Percentiles rank a stretch among this genome's conserved stretches.
Evolutionary conservation across 1,140 invertebrate species (phyloP).

Genomic region (Bombus cullumanus): DNA sequence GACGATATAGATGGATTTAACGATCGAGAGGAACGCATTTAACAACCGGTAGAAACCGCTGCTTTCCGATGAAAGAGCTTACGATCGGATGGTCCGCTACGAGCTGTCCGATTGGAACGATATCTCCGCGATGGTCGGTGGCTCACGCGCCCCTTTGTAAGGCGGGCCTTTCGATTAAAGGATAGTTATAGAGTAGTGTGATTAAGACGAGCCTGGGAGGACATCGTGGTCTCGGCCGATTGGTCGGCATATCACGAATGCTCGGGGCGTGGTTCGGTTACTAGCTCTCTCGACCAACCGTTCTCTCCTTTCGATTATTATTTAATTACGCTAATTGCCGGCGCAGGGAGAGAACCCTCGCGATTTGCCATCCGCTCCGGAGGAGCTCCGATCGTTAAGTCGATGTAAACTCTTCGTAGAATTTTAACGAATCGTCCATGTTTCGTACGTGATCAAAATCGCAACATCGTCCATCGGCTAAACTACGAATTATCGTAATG

Average conservation of each 20-base stretch:
- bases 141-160: not conserved
- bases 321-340: constrained; percentile 75
- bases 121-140: not conserved
- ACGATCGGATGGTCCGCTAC: not conserved
- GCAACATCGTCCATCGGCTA: no score
- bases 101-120: not conserved
- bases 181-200: constrained; percentile 44
- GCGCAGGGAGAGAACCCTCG: constrained; percentile 13
- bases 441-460: constrained; percentile 34
- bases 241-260: constrained; percentile 75
- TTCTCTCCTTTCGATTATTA: constrained; percentile 79
- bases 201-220: constrained; percentile 54
- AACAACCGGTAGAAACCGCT: not conserved
- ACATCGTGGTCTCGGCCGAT: constrained; percentile 72
- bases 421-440: constrained; percentile 42
- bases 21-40: not conserved
- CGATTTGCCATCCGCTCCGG: constrained; percentile 34
- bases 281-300: constrained; percentile 71
- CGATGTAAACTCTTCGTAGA: constrained; percentile 45
- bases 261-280: constrained; percentile 79
- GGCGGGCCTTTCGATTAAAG: constrained; percentile 43
- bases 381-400: constrained; percentile 51
- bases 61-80: not conserved
- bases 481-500: constrained; percentile 33
- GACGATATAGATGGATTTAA: not conserved